Evolutionary conservation across 2,797 vertebrate species (phyloP).

Genomic region (Pygocentrus nattereri): DNA sequence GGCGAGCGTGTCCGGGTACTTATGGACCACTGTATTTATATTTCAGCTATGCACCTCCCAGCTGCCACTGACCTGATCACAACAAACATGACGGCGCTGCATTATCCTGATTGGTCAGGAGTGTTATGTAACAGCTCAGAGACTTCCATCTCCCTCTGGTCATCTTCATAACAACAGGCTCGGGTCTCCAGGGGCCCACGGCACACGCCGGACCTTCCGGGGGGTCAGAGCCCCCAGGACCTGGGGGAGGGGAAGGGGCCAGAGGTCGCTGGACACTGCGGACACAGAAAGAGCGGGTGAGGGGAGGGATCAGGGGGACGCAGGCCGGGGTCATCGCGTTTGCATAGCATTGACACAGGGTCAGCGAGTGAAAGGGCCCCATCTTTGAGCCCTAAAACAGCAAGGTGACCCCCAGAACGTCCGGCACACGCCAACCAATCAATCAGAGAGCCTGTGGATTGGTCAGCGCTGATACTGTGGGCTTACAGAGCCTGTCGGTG

Average conservation of each 20-base stretch:
- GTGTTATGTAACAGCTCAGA: conserved; percentile 58
- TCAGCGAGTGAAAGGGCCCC: conserved; percentile 16
- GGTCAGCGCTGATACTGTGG: not conserved
- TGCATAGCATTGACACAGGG: conserved; percentile 46
- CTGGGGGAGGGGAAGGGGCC: conserved; percentile 36
- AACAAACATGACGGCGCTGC: not conserved
- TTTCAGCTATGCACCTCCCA: not conserved
- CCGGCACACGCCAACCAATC: conserved; percentile 39
- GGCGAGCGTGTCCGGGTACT: too few relatives aligned
- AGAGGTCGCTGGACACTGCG: conserved; percentile 55
- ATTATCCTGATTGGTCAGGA: conserved; percentile 37
- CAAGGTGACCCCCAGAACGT: conserved; percentile 9
- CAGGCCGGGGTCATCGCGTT: conserved; percentile 29
- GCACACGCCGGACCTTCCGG: conserved; percentile 52
- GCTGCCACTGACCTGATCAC: not conserved
- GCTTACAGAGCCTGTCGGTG: not conserved
- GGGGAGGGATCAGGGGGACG: conserved; percentile 30
- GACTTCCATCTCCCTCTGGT: conserved; percentile 51
- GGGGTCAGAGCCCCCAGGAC: conserved; percentile 31
- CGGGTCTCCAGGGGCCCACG: conserved; percentile 42
- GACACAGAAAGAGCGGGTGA: conserved; percentile 25
- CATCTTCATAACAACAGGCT: conserved; percentile 57
- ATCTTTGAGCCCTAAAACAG: conserved; percentile 28
- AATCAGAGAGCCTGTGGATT: not conserved
- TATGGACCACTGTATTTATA: not conserved